Evolutionary conservation across 2,113 vertebrate species (phyloP).

Genomic region (Sitta europaea): DNA sequence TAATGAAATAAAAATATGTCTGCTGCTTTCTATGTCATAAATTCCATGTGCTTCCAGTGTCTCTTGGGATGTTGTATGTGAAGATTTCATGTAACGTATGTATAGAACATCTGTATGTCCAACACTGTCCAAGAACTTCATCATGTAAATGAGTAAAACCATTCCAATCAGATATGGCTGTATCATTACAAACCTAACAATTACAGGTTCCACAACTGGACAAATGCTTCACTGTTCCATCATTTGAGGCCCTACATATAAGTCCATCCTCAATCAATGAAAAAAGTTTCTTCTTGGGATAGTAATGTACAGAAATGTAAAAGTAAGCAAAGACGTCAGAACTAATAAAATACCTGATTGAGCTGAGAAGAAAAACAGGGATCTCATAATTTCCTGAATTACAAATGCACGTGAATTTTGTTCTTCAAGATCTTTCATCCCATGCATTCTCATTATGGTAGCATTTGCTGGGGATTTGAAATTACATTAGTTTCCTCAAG

Average conservation of each 20-base stretch:
- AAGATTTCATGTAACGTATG: background rate
- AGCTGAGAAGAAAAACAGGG: background rate
- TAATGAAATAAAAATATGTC: background rate
- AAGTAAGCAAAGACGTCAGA: background rate
- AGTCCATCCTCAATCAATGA: background rate
- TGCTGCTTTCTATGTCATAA: background rate
- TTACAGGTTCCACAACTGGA: background rate
- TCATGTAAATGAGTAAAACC: background rate
- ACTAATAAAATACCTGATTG: background rate
- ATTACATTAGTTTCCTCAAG: background rate
- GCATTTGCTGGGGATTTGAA: background rate
- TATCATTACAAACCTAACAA: background rate
- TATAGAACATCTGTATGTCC: background rate
- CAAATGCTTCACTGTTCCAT: background rate
- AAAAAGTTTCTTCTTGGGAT: background rate
- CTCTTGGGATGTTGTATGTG: background rate
- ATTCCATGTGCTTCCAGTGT: background rate
- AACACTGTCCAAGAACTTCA: background rate
- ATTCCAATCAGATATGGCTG: background rate
- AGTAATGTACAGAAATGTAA: background rate
- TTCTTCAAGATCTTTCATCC: background rate
- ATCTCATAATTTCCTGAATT: background rate
- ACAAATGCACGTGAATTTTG: background rate
- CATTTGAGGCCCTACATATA: background rate
- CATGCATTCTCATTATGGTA: background rate